These are phyloP conservation scores for Harpagoxenus sublaevis DNA, from an alignment of 2,888 invertebrate genomes.

Conservation along the genomic window DNA sequence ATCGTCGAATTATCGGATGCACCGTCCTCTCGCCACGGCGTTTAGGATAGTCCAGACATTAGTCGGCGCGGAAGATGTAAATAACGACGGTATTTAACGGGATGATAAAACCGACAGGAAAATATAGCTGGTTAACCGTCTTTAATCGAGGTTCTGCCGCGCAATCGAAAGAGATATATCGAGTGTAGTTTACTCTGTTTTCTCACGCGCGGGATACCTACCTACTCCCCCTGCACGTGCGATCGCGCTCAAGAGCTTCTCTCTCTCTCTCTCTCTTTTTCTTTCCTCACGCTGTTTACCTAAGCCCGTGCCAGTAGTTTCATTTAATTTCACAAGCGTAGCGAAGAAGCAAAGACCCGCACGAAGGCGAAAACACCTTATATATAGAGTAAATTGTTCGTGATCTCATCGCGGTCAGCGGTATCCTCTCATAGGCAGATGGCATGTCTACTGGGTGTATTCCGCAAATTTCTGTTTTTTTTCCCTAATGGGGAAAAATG, in stretches of 20 bases:
- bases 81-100: constrained; percentile 23
- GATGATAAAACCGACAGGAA: neutral
- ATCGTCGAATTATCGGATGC: constrained; percentile 42
- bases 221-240: constrained; percentile 32
- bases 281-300: constrained; percentile 44
- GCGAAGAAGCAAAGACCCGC: constrained; percentile 56
- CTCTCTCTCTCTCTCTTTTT: neutral
- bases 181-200: constrained; percentile 50
- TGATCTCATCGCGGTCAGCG: constrained; percentile 31
- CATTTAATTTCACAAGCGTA: constrained; percentile 60
- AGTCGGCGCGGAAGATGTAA: constrained; percentile 33
- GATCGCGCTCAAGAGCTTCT: constrained; percentile 18
- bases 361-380: constrained; percentile 49
- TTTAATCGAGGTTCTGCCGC: constrained; percentile 46
- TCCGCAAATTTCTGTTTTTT: constrained; percentile 6
- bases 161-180: constrained; percentile 30
- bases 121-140: constrained; percentile 7
- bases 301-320: constrained; percentile 60
- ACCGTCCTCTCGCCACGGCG: neutral
- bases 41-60: constrained; percentile 44
- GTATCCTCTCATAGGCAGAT: constrained; percentile 34
- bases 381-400: constrained; percentile 6
- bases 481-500: constrained; percentile 52
- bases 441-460: constrained; percentile 24
- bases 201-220: constrained; percentile 12